These are phyloP conservation scores for Orthosia gracilis DNA, from an alignment of 2,888 invertebrate genomes.

Conservation along the genomic window DNA sequence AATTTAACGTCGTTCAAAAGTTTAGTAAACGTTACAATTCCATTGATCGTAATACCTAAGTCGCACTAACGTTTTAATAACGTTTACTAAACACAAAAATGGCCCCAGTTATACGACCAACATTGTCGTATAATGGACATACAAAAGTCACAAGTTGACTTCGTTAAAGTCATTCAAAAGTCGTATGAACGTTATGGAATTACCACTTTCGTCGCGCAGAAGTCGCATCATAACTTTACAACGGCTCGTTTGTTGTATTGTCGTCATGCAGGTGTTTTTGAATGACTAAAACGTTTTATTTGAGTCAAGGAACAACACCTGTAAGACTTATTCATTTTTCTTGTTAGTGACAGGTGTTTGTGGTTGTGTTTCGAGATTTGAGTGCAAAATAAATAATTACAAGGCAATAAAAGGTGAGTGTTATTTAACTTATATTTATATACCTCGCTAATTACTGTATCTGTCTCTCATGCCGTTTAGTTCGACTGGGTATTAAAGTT, in stretches of 20 bases:
- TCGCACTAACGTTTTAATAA: constrained; percentile 1
- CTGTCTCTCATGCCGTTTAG: constrained; percentile 10
- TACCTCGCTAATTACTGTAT: no score
- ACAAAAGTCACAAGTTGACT: constrained; percentile 5
- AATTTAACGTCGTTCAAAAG: no score
- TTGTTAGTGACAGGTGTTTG: no score
- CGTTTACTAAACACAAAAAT: constrained; percentile 7
- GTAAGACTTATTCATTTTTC: constrained; percentile 4
- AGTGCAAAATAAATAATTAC: no score
- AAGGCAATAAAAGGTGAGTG: no score
- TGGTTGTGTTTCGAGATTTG: no score
- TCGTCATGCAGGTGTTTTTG: constrained; percentile 18
- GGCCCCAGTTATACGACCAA: constrained; percentile 10
- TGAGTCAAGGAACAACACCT: constrained; percentile 1
- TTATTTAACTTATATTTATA: no score
- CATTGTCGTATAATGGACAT: constrained; percentile 6
- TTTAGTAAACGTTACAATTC: no score
- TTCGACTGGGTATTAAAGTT: no score
- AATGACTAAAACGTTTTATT: constrained; percentile 14
- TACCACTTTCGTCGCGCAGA: constrained; percentile 7
- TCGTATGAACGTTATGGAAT: constrained; percentile 9
- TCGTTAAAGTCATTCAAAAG: constrained; percentile 1
- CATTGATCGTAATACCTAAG: not conserved
- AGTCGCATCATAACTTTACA: constrained; percentile 32
- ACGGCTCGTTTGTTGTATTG: constrained; percentile 30